Percentiles rank a stretch among this genome's conserved stretches.
These are phyloP conservation scores for Orbicella faveolata DNA, from an alignment of 64 coral and sea anemone genomes.

Conservation along the genomic window DNA sequence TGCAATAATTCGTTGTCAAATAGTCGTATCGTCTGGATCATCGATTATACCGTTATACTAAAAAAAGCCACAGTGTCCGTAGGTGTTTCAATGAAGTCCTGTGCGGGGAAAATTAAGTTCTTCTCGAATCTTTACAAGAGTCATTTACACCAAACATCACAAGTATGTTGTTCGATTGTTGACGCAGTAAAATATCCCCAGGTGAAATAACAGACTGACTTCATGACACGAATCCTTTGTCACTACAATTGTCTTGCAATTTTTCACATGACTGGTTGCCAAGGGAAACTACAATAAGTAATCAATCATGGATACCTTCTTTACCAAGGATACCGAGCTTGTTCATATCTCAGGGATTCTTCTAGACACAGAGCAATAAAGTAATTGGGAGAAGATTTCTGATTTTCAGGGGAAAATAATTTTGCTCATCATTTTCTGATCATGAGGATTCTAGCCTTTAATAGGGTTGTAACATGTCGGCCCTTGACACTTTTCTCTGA, in stretches of 20 bases:
- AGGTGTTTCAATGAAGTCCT: too few relatives aligned
- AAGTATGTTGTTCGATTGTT: constrained; percentile 14
- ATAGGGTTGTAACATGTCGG: too few relatives aligned
- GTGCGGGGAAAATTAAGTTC: too few relatives aligned
- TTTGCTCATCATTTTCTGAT: too few relatives aligned
- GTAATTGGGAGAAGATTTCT: too few relatives aligned
- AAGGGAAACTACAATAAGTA: background rate
- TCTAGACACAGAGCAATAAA: too few relatives aligned
- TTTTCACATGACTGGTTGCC: constrained; percentile 36
- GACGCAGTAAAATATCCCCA: constrained; percentile 2
- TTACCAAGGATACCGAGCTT: background rate
- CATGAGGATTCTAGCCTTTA: too few relatives aligned
- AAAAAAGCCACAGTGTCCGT: too few relatives aligned
- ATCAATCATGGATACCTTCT: background rate
- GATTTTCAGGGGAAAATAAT: too few relatives aligned
- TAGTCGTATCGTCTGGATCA: background rate
- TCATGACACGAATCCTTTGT: background rate
- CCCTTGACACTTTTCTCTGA: too few relatives aligned
- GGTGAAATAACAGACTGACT: background rate
- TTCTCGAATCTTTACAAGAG: too few relatives aligned
- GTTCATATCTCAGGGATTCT: too few relatives aligned
- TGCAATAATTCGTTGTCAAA: background rate
- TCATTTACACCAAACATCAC: background rate
- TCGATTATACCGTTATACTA: background rate
- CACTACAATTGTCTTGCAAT: background rate